Evolutionary conservation across 2,888 invertebrate species (phyloP).

Genomic region (Brachyopa scutellaris): DNA sequence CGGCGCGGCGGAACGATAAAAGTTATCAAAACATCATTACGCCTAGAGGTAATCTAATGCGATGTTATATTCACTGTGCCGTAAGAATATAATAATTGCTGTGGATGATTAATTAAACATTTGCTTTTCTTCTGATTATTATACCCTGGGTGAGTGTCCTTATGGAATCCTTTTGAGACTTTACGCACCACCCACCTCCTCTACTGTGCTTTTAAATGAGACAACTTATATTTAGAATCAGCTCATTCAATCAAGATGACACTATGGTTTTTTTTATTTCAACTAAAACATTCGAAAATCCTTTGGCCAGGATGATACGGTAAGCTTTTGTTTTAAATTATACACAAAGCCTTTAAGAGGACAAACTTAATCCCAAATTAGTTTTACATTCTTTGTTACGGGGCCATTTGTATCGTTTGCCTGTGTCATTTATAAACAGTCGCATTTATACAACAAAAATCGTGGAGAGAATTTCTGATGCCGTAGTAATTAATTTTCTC

Average conservation of each 20-base stretch:
- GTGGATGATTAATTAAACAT: constrained; percentile 33
- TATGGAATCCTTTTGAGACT: neutral
- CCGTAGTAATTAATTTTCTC: constrained; percentile 63
- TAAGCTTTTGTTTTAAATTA: constrained; percentile 1
- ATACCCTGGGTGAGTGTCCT: neutral
- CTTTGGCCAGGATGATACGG: neutral
- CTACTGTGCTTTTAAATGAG: neutral
- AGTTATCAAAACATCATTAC: constrained; percentile 45
- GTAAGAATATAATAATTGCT: constrained; percentile 13
- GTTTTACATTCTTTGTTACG: constrained; percentile 22
- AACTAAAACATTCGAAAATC: neutral
- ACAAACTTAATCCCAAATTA: constrained; percentile 54
- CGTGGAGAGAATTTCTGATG: constrained; percentile 16
- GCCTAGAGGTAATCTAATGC: constrained; percentile 42
- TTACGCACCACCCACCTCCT: too few relatives aligned
- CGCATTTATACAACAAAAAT: neutral
- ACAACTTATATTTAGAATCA: neutral
- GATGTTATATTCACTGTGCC: constrained; percentile 14
- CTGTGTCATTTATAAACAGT: neutral
- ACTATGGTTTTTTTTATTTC: constrained; percentile 14
- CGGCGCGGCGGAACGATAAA: neutral
- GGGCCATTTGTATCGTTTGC: neutral
- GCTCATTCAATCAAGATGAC: constrained; percentile 19
- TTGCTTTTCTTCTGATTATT: constrained; percentile 1
- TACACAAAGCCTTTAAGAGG: constrained; percentile 10